Base-by-base conservation (phyloP, 1,140 invertebrate species). In the Lepidotrigona ventralis region DNA sequence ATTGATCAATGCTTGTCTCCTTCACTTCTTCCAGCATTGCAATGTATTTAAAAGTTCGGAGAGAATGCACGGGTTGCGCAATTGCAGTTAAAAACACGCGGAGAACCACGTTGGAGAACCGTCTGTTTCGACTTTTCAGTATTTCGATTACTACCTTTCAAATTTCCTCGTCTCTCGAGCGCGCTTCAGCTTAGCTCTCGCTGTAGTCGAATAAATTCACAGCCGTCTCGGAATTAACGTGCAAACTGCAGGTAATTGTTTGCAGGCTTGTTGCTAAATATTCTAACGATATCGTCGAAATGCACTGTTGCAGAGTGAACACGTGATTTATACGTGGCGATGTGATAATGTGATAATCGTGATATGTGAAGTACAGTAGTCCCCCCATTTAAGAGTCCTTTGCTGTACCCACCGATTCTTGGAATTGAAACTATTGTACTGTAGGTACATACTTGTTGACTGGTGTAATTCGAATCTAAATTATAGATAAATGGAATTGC, bases 21-120 rank as follows among this genome's bases (percentile, higher is more conserved):
- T 21, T 70, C 29, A 8, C 39, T 69, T 17, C 14, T 1, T 23
- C 54, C 15, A 33, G 33, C 33, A 33, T 33, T 33, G 33, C 8
- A 29, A 2, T 19, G n/a, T 56, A 17, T 29, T 79, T 39, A 29
- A 23, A 29, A 15, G 15, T 53, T 53, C 53, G 15, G 6, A 79
- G 74, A 79, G 76, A 83, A 75, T 60, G 46, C 1, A 6, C 11
- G 14, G 58, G 4, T 79, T 68, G 21, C n/a, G 33, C 58, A 66
- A 83, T 58, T 2, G 9, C 53, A 73, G 79, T 83, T 83, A 83
- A 73, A 66, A n/a, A n/a, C n/a, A 0, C 54, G 26, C 9, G 53
- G n/a, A n/a, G n/a, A n/a, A n/a, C 66, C 46, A 11, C 5, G 51
- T 46, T 46, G 21, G 14, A 80, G 70, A 54, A 54, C 29, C 23